A percentile compares a stretch with the other conserved stretches of the same genome.
Evolutionary conservation across 2,113 vertebrate genomes (phyloP).

Genomic region (Pavo muticus): DNA sequence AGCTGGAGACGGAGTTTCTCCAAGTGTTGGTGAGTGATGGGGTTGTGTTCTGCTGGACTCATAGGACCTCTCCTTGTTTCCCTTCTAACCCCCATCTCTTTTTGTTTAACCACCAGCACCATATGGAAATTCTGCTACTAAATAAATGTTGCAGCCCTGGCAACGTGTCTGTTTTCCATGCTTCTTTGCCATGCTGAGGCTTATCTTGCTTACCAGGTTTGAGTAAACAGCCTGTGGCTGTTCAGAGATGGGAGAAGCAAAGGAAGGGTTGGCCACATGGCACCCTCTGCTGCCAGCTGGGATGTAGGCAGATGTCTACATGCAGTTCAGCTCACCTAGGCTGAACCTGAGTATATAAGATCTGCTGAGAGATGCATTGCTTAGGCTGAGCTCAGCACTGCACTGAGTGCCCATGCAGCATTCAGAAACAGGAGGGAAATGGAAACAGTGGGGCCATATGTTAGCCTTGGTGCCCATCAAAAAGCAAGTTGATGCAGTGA

Average conservation of each 20-base stretch:
- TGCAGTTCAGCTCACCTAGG: neutral
- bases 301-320: neutral
- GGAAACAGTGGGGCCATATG: neutral
- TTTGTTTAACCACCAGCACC: neutral
- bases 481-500: neutral
- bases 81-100: neutral
- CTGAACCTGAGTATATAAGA: constrained; percentile 31
- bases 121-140: constrained; percentile 14
- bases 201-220: neutral
- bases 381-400: neutral
- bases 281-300: constrained; percentile 7
- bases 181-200: neutral
- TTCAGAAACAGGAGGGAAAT: neutral
- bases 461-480: neutral
- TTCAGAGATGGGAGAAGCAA: neutral
- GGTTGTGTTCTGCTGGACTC: neutral
- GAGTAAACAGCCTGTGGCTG: constrained; percentile 8
- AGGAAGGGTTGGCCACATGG: neutral
- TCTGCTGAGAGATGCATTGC: neutral
- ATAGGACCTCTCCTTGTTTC: neutral
- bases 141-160: neutral
- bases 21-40: neutral
- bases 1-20: neutral
- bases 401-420: neutral
- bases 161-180: neutral